These are phyloP conservation scores for Cerceris rybyensis DNA, from an alignment of 2,888 invertebrate genomes.

Conservation along the genomic window DNA sequence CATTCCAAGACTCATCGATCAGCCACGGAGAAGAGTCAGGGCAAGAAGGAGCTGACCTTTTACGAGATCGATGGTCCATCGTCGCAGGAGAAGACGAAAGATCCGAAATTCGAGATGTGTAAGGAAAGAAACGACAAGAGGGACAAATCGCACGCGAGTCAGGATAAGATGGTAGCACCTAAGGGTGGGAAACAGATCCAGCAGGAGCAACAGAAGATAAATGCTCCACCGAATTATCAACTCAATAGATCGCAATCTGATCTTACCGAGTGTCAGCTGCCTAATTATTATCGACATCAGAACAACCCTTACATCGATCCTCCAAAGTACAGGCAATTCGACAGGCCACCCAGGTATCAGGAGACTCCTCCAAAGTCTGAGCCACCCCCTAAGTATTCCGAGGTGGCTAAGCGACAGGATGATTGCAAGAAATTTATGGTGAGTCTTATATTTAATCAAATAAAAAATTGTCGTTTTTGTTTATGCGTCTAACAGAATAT, in stretches of 20 bases:
- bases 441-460: constrained; percentile 23
- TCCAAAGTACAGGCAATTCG: constrained; percentile 77
- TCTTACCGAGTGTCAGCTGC: constrained; percentile 64
- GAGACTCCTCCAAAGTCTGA: constrained; percentile 74
- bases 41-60: constrained; percentile 74
- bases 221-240: constrained; percentile 55
- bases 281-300: constrained; percentile 69
- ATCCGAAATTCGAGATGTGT: constrained; percentile 61
- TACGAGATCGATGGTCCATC: constrained; percentile 77
- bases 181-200: constrained; percentile 53
- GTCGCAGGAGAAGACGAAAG: constrained; percentile 64
- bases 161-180: constrained; percentile 55
- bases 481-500: too few species aligned
- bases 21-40: constrained; percentile 60
- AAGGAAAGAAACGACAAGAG: constrained; percentile 64
- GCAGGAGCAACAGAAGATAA: constrained; percentile 68
- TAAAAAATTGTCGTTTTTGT: too few species aligned
- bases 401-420: constrained; percentile 73
- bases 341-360: constrained; percentile 77
- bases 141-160: constrained; percentile 49
- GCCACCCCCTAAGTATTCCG: constrained; percentile 77
- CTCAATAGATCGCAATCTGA: constrained; percentile 68
- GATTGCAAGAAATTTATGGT: constrained; percentile 74
- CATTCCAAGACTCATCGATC: constrained; percentile 70
- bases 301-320: constrained; percentile 72